A percentile compares a stretch with the other conserved stretches of the same genome.
Conservation (phyloP, 2,113 vertebrate species). For the Pomatorhinus ruficollis region DNA sequence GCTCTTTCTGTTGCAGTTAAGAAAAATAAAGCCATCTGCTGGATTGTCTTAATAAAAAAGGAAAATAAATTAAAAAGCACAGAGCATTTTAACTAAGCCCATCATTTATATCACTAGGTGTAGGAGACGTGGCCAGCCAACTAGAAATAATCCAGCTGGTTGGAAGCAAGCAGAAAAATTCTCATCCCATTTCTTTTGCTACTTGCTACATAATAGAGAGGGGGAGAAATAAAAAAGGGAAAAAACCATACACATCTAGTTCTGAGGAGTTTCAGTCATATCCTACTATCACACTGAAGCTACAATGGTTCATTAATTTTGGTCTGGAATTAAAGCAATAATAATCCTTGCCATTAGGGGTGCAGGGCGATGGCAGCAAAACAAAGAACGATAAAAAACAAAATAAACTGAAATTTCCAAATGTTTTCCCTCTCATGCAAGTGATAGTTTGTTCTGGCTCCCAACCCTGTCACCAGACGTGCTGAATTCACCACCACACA, state of each 20-base stretch:
- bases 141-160: constrained; percentile 45
- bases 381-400: background rate
- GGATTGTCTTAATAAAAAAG: background rate
- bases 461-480: background rate
- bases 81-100: background rate
- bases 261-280: background rate
- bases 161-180: background rate
- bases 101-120: constrained; percentile 15
- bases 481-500: background rate
- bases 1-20: background rate
- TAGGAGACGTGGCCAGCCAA: background rate
- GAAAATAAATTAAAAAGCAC: constrained; percentile 3
- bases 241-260: fast-evolving
- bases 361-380: fast-evolving
- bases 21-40: constrained; percentile 28
- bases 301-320: background rate
- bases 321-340: background rate
- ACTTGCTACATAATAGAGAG: background rate
- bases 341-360: background rate
- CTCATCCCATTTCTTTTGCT: background rate
- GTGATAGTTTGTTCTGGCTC: background rate
- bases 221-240: fast-evolving
- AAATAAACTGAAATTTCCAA: background rate
- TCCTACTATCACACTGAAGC: background rate
- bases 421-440: fast-evolving